These are phyloP conservation scores for Drosophila nasuta DNA, from an alignment of 1,140 invertebrate genomes.

Conservation along the genomic window DNA sequence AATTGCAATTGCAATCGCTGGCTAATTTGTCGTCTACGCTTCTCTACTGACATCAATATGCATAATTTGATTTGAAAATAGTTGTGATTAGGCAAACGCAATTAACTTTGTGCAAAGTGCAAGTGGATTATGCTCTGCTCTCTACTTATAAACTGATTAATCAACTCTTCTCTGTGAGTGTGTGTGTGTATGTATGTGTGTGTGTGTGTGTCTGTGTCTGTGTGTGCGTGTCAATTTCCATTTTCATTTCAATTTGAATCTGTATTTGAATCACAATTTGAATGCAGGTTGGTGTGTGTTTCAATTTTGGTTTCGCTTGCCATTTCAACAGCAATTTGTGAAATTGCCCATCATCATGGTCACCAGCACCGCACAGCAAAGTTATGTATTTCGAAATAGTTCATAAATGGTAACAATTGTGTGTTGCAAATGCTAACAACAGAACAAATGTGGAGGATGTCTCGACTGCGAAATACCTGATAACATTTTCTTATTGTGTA, in stretches of 20 bases:
- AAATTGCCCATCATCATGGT: slow-evolving; percentile 26
- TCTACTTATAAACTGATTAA: background rate
- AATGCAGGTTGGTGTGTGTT: background rate
- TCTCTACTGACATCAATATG: background rate
- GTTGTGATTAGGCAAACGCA: background rate
- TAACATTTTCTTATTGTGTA: no score
- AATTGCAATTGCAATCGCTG: background rate
- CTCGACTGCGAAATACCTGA: no score
- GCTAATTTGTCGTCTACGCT: background rate
- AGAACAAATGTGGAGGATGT: background rate
- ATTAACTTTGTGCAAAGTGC: background rate
- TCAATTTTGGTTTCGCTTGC: background rate
- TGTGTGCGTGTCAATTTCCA: slow-evolving; percentile 6
- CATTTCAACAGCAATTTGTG: slow-evolving; percentile 29
- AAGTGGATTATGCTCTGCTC: background rate
- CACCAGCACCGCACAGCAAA: slow-evolving; percentile 1
- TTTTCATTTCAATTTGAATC: slow-evolving; percentile 1
- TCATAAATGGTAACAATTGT: slow-evolving; percentile 47
- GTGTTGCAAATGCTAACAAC: slow-evolving; percentile 1
- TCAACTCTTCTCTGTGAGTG: background rate
- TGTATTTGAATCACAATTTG: slow-evolving; percentile 4
- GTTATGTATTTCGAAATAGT: slow-evolving; percentile 19
- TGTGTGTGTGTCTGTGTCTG: background rate
- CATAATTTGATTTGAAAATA: background rate
- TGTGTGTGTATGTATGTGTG: background rate